Percentiles rank a stretch among this genome's conserved stretches.
Evolutionary conservation across 2,113 vertebrate genomes (phyloP).

Genomic region (Emydura subglobosa): DNA sequence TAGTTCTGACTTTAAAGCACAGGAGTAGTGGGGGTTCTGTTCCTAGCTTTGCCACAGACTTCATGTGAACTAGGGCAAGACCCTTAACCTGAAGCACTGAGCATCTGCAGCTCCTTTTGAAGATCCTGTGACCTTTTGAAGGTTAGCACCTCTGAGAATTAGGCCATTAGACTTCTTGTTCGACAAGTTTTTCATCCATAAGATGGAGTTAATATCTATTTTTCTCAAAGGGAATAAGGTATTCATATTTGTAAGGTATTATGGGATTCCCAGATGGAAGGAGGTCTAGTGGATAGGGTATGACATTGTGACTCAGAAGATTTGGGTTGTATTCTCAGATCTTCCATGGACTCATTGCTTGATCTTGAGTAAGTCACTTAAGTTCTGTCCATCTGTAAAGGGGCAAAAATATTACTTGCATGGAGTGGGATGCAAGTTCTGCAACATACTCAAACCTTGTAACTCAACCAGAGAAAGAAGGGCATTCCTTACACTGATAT

Average conservation of each 20-base stretch:
- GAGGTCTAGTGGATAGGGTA: neutral
- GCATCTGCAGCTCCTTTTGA: neutral
- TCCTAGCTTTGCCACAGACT: neutral
- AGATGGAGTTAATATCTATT: accelerated
- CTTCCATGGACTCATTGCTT: neutral
- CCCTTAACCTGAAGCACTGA: neutral
- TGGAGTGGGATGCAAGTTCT: neutral
- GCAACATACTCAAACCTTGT: neutral
- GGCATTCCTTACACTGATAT: neutral
- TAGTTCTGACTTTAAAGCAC: neutral
- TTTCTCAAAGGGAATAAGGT: neutral
- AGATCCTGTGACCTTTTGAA: neutral
- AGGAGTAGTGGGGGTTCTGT: neutral
- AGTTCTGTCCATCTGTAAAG: neutral
- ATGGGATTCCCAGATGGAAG: accelerated
- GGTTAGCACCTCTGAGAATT: accelerated
- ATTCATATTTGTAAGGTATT: neutral
- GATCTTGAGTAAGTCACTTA: neutral
- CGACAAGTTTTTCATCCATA: accelerated
- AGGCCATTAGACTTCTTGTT: accelerated
- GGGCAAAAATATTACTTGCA: neutral
- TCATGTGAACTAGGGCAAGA: neutral
- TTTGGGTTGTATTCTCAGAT: neutral
- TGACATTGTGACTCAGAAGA: accelerated
- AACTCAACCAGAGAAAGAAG: neutral